Evolutionary conservation across 92 coral and sea anemone species (phyloP).

Genomic region (Palythoa caribaeorum): DNA sequence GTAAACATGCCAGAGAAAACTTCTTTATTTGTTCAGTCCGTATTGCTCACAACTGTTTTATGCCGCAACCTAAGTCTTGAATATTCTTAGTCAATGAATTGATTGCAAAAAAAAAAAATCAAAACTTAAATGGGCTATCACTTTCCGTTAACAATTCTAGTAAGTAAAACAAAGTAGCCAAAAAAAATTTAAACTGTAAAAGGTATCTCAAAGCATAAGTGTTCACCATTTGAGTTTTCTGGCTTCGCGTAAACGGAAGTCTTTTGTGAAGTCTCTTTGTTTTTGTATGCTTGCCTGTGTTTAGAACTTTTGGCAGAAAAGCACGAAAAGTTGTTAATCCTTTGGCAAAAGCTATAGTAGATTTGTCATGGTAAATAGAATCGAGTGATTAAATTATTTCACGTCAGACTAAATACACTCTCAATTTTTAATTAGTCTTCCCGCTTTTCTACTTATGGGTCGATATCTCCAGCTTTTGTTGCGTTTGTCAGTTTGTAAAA

Average conservation of each 20-base stretch:
- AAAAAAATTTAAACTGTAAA: not conserved
- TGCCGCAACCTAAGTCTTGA: not conserved
- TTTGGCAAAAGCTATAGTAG: too few species aligned
- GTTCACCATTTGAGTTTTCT: not conserved
- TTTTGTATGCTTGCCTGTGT: not conserved
- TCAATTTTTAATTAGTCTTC: too few species aligned
- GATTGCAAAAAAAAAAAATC: not conserved
- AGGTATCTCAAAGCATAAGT: not conserved
- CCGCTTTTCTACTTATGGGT: too few species aligned
- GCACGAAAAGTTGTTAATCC: too few species aligned
- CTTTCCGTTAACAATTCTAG: not conserved
- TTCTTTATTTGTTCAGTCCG: too few species aligned
- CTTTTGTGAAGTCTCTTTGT: not conserved
- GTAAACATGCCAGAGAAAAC: not conserved
- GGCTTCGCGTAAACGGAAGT: not conserved
- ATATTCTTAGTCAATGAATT: not conserved
- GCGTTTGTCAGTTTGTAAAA: too few species aligned
- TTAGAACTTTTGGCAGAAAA: too few species aligned
- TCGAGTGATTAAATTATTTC: too few species aligned
- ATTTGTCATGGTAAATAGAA: too few species aligned
- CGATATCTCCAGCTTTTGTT: too few species aligned
- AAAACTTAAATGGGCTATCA: not conserved
- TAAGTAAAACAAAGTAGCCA: not conserved
- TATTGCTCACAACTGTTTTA: not conserved
- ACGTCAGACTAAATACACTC: too few species aligned